These are phyloP conservation scores for Frankliniella intonsa DNA, from an alignment of 2,888 invertebrate species.

Conservation along the genomic window DNA sequence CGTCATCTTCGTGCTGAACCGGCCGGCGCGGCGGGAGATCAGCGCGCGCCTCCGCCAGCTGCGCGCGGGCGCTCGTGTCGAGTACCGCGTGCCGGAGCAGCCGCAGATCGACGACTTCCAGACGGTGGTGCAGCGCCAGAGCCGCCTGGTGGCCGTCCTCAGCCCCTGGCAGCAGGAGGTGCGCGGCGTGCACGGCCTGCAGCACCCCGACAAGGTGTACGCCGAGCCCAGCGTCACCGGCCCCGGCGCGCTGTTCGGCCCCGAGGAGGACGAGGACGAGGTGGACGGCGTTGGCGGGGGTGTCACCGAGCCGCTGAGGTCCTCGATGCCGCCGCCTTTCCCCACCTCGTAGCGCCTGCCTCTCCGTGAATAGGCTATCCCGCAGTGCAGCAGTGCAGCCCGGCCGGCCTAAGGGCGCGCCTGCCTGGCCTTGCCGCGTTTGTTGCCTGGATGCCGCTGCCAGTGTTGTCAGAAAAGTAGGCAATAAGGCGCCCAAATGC, in stretches of 20 bases:
- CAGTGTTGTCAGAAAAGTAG: too few relatives aligned
- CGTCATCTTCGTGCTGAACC: constrained; percentile 54
- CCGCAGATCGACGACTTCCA: constrained; percentile 37
- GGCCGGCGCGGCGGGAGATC: constrained; percentile 34
- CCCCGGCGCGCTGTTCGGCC: neutral
- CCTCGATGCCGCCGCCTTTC: neutral
- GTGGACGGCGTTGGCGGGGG: neutral
- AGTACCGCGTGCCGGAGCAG: constrained; percentile 32
- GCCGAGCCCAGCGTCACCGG: constrained; percentile 21
- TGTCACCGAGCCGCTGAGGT: neutral
- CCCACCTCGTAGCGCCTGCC: neutral
- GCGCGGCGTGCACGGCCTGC: constrained; percentile 35
- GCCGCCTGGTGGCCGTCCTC: neutral
- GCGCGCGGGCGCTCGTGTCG: constrained; percentile 29
- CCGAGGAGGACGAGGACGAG: neutral
- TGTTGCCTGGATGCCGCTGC: too few relatives aligned
- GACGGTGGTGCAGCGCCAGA: constrained; percentile 16
- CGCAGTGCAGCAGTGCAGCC: too few relatives aligned
- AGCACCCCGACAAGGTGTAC: constrained; percentile 37
- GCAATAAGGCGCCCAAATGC: too few relatives aligned
- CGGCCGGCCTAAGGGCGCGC: too few relatives aligned
- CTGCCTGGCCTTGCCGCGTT: too few relatives aligned
- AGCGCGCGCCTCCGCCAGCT: neutral
- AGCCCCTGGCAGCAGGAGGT: constrained; percentile 36
- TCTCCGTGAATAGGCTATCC: neutral